Percentiles rank a stretch among this genome's conserved stretches.
Evolutionary conservation across 2,113 vertebrate genomes (phyloP).

Genomic region (Lynx canadensis): DNA sequence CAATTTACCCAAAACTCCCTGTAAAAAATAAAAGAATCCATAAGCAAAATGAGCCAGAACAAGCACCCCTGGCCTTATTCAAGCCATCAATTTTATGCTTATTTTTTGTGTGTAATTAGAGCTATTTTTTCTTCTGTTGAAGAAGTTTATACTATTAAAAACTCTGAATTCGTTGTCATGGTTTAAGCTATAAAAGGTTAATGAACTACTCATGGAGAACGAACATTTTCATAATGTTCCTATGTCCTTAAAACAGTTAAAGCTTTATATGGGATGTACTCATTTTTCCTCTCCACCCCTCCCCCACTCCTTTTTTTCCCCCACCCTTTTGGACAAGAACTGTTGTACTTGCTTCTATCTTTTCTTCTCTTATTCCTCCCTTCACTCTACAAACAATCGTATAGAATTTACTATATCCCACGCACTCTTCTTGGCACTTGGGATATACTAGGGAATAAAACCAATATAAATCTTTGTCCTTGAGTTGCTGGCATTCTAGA

Average conservation of each 20-base stretch:
- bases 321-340: background rate
- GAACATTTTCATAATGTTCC: background rate
- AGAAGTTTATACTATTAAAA: conserved; percentile 5
- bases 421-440: background rate
- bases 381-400: background rate
- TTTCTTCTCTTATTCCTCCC: background rate
- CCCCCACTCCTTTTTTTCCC: accelerated
- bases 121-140: background rate
- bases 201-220: background rate
- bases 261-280: accelerated
- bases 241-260: background rate
- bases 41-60: background rate
- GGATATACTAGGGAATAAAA: background rate
- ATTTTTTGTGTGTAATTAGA: background rate
- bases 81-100: background rate
- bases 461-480: background rate
- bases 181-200: conserved; percentile 20
- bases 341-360: background rate
- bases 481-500: background rate
- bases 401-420: no score
- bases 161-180: background rate
- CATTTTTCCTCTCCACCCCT: background rate
- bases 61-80: background rate
- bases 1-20: background rate
- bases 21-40: background rate